phyloP scores from a whole-genome alignment of 2,113 vertebrate genomes.

The Pseudolaguvia tuberculata region DNA sequence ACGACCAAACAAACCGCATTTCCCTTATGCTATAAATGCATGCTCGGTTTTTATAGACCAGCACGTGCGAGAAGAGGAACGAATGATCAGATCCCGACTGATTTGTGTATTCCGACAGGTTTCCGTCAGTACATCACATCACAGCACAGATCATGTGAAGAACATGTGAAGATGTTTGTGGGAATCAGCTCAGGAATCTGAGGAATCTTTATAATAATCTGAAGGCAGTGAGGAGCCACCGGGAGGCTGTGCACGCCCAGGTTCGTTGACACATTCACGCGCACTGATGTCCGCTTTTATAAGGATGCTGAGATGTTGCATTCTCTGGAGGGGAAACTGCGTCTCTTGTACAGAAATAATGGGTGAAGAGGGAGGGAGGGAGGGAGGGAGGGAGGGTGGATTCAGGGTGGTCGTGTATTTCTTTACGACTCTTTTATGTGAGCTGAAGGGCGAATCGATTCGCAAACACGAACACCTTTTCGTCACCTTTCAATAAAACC shows the following conservation, averaged over 20 bases:
- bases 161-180: constrained; percentile 3
- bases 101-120: constrained; percentile 18
- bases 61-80: too few species aligned
- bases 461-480: background rate
- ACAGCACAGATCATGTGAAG: background rate
- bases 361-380: too few species aligned
- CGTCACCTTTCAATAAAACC: background rate
- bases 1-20: background rate
- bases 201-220: background rate
- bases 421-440: constrained; percentile 17
- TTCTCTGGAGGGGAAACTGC: background rate
- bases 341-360: too few species aligned
- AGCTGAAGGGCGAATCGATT: constrained; percentile 18
- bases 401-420: background rate
- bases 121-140: background rate
- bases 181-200: constrained; percentile 20
- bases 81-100: background rate
- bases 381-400: too few species aligned
- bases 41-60: background rate
- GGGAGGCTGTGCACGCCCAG: background rate
- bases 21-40: background rate
- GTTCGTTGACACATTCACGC: constrained; percentile 1
- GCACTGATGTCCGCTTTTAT: background rate
- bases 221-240: background rate
- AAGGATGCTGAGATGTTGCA: too few species aligned